These are phyloP conservation scores for Sylvia atricapilla DNA, from an alignment of 2,113 vertebrate genomes.

Conservation along the genomic window DNA sequence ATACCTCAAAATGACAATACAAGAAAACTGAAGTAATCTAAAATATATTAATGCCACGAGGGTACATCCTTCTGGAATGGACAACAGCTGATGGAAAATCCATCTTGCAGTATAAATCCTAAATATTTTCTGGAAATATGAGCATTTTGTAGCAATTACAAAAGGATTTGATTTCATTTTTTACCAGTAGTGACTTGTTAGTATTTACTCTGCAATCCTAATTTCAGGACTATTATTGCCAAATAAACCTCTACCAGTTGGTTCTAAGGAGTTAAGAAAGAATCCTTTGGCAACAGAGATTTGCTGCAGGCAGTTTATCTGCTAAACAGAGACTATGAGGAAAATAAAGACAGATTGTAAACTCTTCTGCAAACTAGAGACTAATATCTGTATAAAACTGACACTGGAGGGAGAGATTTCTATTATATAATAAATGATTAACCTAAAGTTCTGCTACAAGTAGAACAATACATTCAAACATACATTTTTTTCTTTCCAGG, in stretches of 20 bases:
- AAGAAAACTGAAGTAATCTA: slow-evolving; percentile 61
- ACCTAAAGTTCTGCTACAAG: slow-evolving; percentile 74
- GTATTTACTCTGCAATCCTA: slow-evolving; percentile 35
- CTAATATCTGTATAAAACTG: slow-evolving; percentile 67
- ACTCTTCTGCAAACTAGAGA: slow-evolving; percentile 66
- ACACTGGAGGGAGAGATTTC: slow-evolving; percentile 56
- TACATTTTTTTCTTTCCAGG: slow-evolving; percentile 59
- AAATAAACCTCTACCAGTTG: background rate
- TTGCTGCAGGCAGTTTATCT: slow-evolving; percentile 27
- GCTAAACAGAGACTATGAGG: slow-evolving; percentile 44
- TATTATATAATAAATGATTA: slow-evolving; percentile 66
- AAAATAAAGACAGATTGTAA: slow-evolving; percentile 55
- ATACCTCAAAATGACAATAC: slow-evolving; percentile 69
- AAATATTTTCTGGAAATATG: background rate
- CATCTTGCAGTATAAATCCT: background rate
- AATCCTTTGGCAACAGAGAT: slow-evolving; percentile 58
- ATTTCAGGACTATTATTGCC: slow-evolving; percentile 22
- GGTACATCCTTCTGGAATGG: slow-evolving; percentile 71
- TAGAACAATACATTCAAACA: slow-evolving; percentile 77
- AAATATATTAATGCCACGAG: slow-evolving; percentile 70
- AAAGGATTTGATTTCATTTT: background rate
- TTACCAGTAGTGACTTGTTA: slow-evolving; percentile 40
- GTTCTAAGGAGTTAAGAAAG: slow-evolving; percentile 7
- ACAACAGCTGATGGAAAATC: slow-evolving; percentile 48
- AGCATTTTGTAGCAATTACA: slow-evolving; percentile 5